Percentiles rank a stretch among this genome's conserved stretches.
Conservation (phyloP, 2,888 invertebrate species). For the Phyllotreta striolata region DNA sequence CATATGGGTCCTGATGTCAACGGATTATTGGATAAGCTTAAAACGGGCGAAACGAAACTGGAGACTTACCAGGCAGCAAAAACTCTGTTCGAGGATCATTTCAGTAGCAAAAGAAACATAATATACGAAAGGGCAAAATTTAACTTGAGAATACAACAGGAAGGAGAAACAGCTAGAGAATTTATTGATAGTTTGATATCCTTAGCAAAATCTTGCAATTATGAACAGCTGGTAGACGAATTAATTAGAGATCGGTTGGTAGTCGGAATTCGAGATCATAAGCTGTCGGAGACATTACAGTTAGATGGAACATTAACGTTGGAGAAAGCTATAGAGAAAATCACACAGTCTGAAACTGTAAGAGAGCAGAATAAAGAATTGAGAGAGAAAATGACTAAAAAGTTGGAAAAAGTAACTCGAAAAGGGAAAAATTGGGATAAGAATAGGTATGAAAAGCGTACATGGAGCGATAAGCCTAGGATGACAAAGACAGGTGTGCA, state of each 20-base stretch:
- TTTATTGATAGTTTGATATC: not conserved
- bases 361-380: too few relatives aligned
- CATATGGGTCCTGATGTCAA: slow-evolving; percentile 5
- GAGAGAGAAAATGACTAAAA: too few relatives aligned
- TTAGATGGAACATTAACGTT: slow-evolving; percentile 8
- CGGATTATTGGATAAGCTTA: not conserved
- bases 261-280: slow-evolving; percentile 10
- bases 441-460: too few relatives aligned
- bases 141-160: slow-evolving; percentile 10
- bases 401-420: too few relatives aligned
- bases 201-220: slow-evolving; percentile 12
- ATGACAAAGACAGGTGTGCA: too few relatives aligned
- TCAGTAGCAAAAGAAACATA: too few relatives aligned
- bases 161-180: slow-evolving; percentile 15
- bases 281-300: slow-evolving; percentile 9
- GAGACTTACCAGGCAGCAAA: not conserved
- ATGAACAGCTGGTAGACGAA: slow-evolving; percentile 3
- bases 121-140: slow-evolving; percentile 19
- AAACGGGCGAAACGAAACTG: not conserved
- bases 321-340: slow-evolving; percentile 11
- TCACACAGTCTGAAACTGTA: too few relatives aligned
- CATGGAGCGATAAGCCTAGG: too few relatives aligned
- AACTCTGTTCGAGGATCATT: not conserved
- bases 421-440: too few relatives aligned
- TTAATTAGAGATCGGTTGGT: slow-evolving; percentile 13